phyloP scores from a whole-genome alignment of 2,113 vertebrate genomes.

The Amazona guildingii region DNA sequence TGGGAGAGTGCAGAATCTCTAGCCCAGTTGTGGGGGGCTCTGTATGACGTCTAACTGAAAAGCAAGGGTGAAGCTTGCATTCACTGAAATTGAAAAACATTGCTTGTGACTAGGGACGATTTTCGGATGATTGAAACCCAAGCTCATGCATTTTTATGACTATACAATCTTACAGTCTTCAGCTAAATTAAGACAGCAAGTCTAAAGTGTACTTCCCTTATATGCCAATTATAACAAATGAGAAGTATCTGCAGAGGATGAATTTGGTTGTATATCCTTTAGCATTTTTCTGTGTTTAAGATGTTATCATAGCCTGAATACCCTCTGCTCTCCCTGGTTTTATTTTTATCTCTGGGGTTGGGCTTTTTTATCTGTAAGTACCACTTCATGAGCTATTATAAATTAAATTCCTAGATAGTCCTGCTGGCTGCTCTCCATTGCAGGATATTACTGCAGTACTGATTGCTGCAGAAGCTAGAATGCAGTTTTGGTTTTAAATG shows the following conservation, averaged over 20 bases:
- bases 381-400: constrained; percentile 33
- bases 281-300: background rate
- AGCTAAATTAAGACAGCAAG: constrained; percentile 1
- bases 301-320: background rate
- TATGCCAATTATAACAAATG: constrained; percentile 31
- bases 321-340: background rate
- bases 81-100: background rate
- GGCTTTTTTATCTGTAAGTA: constrained; percentile 18
- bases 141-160: constrained; percentile 32
- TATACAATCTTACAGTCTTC: background rate
- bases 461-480: background rate
- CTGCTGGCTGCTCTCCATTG: background rate
- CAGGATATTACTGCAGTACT: background rate
- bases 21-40: accelerated
- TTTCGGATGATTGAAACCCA: constrained; percentile 1
- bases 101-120: background rate
- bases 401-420: constrained; percentile 9
- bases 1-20: background rate
- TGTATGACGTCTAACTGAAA: background rate
- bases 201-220: background rate
- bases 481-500: background rate
- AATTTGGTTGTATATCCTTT: background rate
- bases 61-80: background rate
- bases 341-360: constrained; percentile 24
- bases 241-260: constrained; percentile 11